Conservation (phyloP, 1,140 invertebrate species). For the Bicyclus anynana region DNA sequence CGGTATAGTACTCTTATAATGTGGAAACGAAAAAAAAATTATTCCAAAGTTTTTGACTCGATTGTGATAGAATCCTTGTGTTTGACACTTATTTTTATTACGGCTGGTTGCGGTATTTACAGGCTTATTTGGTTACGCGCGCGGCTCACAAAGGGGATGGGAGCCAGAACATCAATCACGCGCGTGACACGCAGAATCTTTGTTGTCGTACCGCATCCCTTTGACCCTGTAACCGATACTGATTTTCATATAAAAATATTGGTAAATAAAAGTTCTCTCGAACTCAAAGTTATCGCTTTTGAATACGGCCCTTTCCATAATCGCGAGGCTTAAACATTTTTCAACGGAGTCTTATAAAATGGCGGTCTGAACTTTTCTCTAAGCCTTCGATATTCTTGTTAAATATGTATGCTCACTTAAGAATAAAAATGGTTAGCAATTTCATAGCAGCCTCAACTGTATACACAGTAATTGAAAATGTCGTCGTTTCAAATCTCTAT, state of each 20-base stretch:
- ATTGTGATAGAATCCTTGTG: conserved; percentile 5
- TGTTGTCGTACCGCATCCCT: conserved; percentile 32
- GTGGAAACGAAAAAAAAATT: no score
- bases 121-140: conserved; percentile 39
- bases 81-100: conserved; percentile 32
- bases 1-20: no score
- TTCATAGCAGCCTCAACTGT: not conserved
- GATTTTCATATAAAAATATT: conserved; percentile 21
- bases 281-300: conserved; percentile 8
- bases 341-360: not conserved
- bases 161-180: conserved; percentile 41
- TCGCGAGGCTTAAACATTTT: not conserved
- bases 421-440: not conserved
- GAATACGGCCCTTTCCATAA: conserved; percentile 1
- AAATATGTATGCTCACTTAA: no score
- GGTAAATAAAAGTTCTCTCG: conserved; percentile 17
- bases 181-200: conserved; percentile 39
- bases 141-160: conserved; percentile 30
- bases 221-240: conserved; percentile 29
- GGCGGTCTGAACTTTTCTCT: no score
- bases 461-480: no score
- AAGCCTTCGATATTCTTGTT: no score
- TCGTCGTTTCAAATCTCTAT: no score
- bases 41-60: not conserved
- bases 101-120: conserved; percentile 36